Percentiles rank a stretch among this genome's conserved stretches.
Conservation (phyloP, 2,797 vertebrate species). For the Lepilemur septentrionalis region DNA sequence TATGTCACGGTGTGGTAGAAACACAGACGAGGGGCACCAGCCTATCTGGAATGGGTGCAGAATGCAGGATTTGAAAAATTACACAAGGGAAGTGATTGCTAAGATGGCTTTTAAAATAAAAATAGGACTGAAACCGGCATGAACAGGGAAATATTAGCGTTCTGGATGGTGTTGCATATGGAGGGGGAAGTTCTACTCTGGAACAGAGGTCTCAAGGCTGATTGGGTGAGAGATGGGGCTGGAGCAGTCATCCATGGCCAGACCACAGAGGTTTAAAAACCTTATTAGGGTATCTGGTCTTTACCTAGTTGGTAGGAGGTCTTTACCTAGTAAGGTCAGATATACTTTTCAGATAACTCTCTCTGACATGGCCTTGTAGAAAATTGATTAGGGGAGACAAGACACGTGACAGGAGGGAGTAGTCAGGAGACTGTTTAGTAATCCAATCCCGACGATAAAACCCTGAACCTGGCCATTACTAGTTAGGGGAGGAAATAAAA, state of each 20-base stretch:
- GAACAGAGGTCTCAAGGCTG: background rate
- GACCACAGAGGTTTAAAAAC: background rate
- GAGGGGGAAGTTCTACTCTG: background rate
- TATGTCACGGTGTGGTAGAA: background rate
- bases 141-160: background rate
- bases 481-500: background rate
- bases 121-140: background rate
- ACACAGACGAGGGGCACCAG: background rate
- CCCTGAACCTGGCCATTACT: background rate
- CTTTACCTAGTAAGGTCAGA: background rate
- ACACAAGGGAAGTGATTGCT: background rate
- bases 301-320: background rate
- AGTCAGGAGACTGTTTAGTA: background rate
- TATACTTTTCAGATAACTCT: background rate
- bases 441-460: background rate
- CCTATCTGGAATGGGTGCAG: background rate
- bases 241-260: background rate
- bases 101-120: slow-evolving; percentile 5
- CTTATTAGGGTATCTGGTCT: background rate
- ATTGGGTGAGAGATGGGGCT: background rate
- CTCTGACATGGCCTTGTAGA: background rate
- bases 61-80: background rate
- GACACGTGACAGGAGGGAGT: background rate
- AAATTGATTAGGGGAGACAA: slow-evolving; percentile 2
- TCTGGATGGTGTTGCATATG: background rate